Base-by-base conservation (phyloP, 2,113 vertebrate genomes). In the Mormyrus iriodes region DNA sequence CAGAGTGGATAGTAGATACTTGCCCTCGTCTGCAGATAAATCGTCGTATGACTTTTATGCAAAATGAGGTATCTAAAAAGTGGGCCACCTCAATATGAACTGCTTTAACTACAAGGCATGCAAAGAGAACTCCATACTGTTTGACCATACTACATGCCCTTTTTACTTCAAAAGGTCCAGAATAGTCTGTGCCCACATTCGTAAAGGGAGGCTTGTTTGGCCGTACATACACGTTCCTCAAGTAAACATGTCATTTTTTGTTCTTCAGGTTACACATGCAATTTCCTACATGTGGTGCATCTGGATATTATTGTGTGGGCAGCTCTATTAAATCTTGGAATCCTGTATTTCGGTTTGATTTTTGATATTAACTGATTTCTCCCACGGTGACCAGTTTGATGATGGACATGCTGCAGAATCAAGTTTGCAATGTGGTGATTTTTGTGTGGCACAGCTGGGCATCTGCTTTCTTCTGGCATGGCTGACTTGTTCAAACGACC, bases 231-330 rank as follows among this genome's bases (percentile, higher is more conserved):
- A 9, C 44, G 46, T 27, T 49, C 65, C 15, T 13, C n/a, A 35
- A n/a, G 88, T 4, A 51, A 31, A n/a, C 79, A 65, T 17, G 88
- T 51, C 73, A 83, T 88, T 24, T 88, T 88, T 39, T 88, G 69
- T 55, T 88, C 88, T 24, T 27, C 46, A 55, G 19, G 53, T 4
- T 21, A 19, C 7, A 6, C 4, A 79, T 1, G 15, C 42, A 79
- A 2, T 35, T 76, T 82, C 8, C 31, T 39, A 24, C 31, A 17
- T 42, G 1, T 39, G 49, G 19, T 35, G 39, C 88, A 89, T 53
- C 82, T 27, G 12, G 65, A 52, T 6, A 55, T 79, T 15, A 88
- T 31, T 9, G 51, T 89, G 8, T 35, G 21, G 4, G 9, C 15
- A 21, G n/a, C 46, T 48, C 21, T 44, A 3, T 2, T 8, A 21